A percentile compares a stretch with the other conserved stretches of the same genome.
phyloP scores from a whole-genome alignment of 1,140 invertebrate species.

The Pararge aegeria region DNA sequence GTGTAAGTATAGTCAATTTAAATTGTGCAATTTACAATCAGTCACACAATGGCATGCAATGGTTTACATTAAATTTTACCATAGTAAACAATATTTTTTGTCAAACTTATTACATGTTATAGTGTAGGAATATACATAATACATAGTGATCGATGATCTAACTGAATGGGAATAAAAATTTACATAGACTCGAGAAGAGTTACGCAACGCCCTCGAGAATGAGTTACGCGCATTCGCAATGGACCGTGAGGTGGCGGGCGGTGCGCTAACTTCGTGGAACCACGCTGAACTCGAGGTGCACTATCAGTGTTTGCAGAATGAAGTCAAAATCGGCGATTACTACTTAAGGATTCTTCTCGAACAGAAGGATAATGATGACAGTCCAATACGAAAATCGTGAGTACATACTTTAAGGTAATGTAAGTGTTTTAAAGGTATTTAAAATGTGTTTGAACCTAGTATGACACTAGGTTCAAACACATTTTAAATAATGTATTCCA shows the following conservation, averaged over 20 bases:
- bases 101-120: too few species aligned
- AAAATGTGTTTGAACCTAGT: too few species aligned
- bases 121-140: too few species aligned
- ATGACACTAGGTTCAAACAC: too few species aligned
- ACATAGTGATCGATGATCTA: too few species aligned
- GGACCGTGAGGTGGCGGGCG: slow-evolving; percentile 93
- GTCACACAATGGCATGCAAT: too few species aligned
- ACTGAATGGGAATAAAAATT: background rate
- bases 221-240: slow-evolving; percentile 94
- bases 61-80: too few species aligned
- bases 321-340: slow-evolving; percentile 99
- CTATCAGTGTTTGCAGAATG: slow-evolving; percentile 96
- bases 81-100: too few species aligned
- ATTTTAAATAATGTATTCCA: too few species aligned
- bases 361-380: slow-evolving; percentile 92
- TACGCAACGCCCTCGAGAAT: slow-evolving; percentile 94
- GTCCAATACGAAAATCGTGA: slow-evolving; percentile 92
- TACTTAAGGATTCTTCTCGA: slow-evolving; percentile 97
- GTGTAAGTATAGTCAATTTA: too few species aligned
- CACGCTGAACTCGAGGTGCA: slow-evolving; percentile 97
- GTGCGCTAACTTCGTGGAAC: slow-evolving; percentile 96
- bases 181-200: slow-evolving; percentile 94
- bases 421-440: too few species aligned
- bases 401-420: slow-evolving; percentile 49
- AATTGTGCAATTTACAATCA: too few species aligned